Conservation (phyloP, 2,797 vertebrate species). For the Coreius guichenoti region DNA sequence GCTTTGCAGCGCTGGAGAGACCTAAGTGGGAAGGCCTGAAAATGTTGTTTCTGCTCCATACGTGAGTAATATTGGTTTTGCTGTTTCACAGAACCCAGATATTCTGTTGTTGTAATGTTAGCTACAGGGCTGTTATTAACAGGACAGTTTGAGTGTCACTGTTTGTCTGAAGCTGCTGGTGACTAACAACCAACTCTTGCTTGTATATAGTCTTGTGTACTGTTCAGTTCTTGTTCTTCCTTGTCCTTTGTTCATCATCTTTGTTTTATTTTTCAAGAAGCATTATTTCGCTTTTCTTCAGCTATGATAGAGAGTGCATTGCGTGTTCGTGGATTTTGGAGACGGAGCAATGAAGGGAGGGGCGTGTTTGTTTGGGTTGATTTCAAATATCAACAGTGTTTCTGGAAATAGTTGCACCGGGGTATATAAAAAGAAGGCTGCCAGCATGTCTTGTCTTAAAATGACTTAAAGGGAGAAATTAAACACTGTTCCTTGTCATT, state of each 20-base stretch:
- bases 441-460: no score
- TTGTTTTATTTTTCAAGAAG: no score
- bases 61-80: neutral
- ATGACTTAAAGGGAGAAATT: neutral
- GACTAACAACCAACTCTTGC: neutral
- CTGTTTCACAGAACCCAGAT: no score
- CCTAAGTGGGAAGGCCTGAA: no score
- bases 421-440: no score
- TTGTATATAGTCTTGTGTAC: neutral
- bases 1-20: no score
- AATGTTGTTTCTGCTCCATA: neutral
- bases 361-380: neutral
- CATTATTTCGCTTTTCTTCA: neutral
- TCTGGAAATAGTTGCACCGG: neutral
- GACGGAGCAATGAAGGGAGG: neutral
- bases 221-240: neutral
- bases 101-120: neutral
- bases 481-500: no score
- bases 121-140: no score
- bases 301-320: neutral
- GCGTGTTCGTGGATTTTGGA: neutral
- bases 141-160: neutral
- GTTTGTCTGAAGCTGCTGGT: neutral
- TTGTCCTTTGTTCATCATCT: neutral
- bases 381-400: neutral